These are phyloP conservation scores for Drosophila kikkawai DNA, from an alignment of 1,140 invertebrate genomes.

Conservation along the genomic window DNA sequence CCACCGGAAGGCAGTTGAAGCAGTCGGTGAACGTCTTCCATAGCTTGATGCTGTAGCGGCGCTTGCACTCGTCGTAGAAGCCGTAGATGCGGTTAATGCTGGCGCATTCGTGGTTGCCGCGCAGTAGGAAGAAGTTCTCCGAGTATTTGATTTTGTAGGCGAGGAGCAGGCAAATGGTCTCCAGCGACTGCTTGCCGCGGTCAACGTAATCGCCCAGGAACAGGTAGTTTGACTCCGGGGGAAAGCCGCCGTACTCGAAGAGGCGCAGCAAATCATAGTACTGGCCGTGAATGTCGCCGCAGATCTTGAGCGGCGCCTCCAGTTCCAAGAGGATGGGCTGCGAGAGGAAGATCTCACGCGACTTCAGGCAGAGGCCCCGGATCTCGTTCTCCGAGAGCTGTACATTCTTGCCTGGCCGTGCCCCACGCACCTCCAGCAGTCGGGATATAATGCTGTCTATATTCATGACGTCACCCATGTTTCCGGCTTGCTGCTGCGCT, in stretches of 20 bases:
- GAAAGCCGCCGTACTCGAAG: slow-evolving; percentile 99
- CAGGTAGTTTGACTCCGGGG: slow-evolving; percentile 99
- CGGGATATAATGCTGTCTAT: slow-evolving; percentile 84
- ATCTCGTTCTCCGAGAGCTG: slow-evolving; percentile 98
- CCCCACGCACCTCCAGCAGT: slow-evolving; percentile 84
- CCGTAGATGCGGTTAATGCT: slow-evolving; percentile 98
- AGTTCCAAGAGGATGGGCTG: slow-evolving; percentile 99
- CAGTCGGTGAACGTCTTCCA: slow-evolving; percentile 99
- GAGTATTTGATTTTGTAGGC: slow-evolving; percentile 98
- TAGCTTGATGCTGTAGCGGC: slow-evolving; percentile 98
- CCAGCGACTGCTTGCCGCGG: slow-evolving; percentile 93
- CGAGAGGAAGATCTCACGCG: slow-evolving; percentile 98
- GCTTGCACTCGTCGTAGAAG: slow-evolving; percentile 98
- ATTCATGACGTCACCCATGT: slow-evolving; percentile 84
- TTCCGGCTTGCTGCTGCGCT: slow-evolving; percentile 57
- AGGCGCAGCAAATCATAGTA: slow-evolving; percentile 99
- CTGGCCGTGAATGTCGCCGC: slow-evolving; percentile 99
- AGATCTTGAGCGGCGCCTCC: slow-evolving; percentile 99
- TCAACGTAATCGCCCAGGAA: slow-evolving; percentile 97
- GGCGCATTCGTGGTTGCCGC: slow-evolving; percentile 95
- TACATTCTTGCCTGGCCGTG: slow-evolving; percentile 93
- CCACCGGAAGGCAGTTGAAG: slow-evolving; percentile 99
- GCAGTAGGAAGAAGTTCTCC: slow-evolving; percentile 94
- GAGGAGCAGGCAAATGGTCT: slow-evolving; percentile 96
- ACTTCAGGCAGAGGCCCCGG: slow-evolving; percentile 97